Evolutionary conservation across 2,113 vertebrate genomes (phyloP).

Genomic region (Origma solitaria): DNA sequence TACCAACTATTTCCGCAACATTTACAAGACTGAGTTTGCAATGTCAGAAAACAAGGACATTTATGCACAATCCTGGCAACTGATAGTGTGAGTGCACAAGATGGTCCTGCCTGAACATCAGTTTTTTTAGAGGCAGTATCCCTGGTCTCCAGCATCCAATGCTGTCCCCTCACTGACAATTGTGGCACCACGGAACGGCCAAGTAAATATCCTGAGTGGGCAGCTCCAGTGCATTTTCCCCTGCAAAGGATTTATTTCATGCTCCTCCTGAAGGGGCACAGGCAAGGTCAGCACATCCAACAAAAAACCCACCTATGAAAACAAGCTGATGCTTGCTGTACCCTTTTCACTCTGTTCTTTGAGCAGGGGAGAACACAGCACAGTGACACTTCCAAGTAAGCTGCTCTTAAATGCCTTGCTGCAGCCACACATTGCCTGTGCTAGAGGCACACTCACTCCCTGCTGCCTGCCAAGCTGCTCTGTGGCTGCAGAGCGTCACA

Average conservation of each 20-base stretch:
- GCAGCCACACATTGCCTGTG: neutral
- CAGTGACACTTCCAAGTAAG: neutral
- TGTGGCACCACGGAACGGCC: neutral
- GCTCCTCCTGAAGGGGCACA: conserved; percentile 45
- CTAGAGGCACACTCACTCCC: neutral
- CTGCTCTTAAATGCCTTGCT: neutral
- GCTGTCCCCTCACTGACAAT: neutral
- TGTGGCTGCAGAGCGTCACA: neutral
- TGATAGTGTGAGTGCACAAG: conserved; percentile 1
- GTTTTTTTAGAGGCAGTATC: neutral
- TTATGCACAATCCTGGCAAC: conserved; percentile 19
- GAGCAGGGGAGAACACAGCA: neutral
- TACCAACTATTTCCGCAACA: conserved; percentile 35
- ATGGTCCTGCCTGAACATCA: neutral
- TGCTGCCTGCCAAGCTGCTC: neutral
- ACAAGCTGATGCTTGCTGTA: neutral
- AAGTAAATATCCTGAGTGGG: conserved; percentile 13
- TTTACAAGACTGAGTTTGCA: conserved; percentile 49
- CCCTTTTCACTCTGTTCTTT: neutral
- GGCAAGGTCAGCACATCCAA: conserved; percentile 40
- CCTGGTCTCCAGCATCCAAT: neutral
- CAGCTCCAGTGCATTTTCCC: conserved; percentile 16
- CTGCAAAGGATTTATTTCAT: neutral
- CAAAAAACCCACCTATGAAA: neutral
- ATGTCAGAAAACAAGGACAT: conserved; percentile 36